Evolutionary conservation across 2,797 vertebrate species (phyloP).

Genomic region (Chelonia mydas): DNA sequence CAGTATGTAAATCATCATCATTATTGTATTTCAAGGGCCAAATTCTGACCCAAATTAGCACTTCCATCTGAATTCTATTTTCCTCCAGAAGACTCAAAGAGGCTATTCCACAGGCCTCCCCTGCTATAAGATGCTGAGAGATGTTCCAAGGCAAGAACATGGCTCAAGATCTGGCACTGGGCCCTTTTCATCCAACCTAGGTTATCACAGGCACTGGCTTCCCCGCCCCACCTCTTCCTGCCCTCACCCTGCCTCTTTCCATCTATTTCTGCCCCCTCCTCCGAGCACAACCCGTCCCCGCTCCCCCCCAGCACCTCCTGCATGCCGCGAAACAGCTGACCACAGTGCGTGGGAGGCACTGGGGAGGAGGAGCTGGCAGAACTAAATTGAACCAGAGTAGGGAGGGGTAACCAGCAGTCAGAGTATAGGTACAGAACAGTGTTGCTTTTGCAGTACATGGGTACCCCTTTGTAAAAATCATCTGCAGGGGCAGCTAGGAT

Average conservation of each 20-base stretch:
- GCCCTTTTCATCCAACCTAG: no score
- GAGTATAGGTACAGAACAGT: not conserved
- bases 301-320: no score
- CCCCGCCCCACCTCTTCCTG: no score
- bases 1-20: no score
- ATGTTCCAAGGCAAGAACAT: not conserved
- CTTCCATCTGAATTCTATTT: not conserved
- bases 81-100: rapidly evolving
- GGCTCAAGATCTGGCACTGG: no score
- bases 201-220: no score
- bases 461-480: not conserved
- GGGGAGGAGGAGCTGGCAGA: not conserved
- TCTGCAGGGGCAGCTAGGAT: not conserved
- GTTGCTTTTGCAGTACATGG: not conserved
- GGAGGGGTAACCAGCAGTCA: not conserved
- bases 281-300: rapidly evolving
- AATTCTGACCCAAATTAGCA: not conserved
- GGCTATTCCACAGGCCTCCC: not conserved
- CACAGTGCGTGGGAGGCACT: no score
- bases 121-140: not conserved
- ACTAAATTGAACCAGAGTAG: not conserved
- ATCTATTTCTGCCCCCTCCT: no score
- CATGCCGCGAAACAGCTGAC: no score
- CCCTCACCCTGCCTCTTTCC: no score
- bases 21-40: not conserved